Evolutionary conservation across 2,113 vertebrate species (phyloP), one percentile per base, ranked within the genome.

Genomic region (Neopipo cinnamomea): DNA sequence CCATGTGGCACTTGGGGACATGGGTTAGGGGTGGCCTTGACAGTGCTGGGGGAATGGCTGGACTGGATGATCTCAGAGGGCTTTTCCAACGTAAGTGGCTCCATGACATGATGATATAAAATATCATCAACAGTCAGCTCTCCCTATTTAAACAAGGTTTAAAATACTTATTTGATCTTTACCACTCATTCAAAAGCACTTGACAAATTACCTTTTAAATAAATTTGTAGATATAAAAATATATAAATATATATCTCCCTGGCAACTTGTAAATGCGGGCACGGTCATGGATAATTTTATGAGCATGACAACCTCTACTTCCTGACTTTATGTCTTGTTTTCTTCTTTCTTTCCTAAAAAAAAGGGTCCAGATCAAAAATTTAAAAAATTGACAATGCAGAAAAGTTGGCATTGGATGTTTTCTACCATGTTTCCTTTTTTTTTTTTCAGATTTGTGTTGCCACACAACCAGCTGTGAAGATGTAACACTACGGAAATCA

Each of bases 351-450:
- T 76, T 82, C 59, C 56, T 53, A 10, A 8, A 23, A 17, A 21
- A 12, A 52, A 53, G 21, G 25, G 4, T 30, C 35, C 50, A 55
- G 19, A 71, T 52, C 14, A 56, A 76, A 85, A 88, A 33, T 5
- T 8, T 24, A 22, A n/a, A 65, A n/a, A 9, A 31, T 4, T 41
- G 7, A 20, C 14, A 41, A 49, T 12, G 13, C 8, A 59, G 37
- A 35, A 72, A 41, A 58, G 6, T 7, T 42, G 63, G 49, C 23
- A 53, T 6, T 21, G 3, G 42, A 18, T 6, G 31, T 41, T 50
- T 77, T 31, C 14, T 21, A 7, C 12, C 1, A 2, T 2, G 3
- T 20, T 42, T 39, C 5, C 8, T 44, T 19, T 33, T 19, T 31
- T 52, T 7, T 50, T 50, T 50, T 4, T n/a, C 2, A 9, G 19